phyloP scores from a whole-genome alignment of 2,797 vertebrate genomes.

The Xenentodon cancila region DNA sequence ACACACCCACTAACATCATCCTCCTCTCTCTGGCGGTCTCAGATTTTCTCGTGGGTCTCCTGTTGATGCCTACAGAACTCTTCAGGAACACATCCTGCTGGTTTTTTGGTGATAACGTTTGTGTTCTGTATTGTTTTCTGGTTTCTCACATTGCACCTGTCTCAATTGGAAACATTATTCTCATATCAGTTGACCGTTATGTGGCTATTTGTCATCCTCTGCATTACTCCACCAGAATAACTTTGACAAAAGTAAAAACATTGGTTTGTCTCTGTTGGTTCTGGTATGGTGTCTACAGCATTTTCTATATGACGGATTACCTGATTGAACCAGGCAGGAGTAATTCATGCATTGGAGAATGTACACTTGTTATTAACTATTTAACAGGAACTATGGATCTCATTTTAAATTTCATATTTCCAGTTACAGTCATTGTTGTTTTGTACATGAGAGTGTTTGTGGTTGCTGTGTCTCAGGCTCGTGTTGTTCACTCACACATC shows the following conservation, averaged over 20 bases:
- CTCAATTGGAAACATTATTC: background rate
- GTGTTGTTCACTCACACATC: background rate
- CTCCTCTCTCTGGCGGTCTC: background rate
- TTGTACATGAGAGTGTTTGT: background rate
- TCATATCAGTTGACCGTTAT: background rate
- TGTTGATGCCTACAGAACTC: background rate
- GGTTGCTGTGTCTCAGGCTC: background rate
- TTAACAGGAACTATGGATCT: background rate
- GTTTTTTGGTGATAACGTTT: background rate
- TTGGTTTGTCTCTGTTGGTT: background rate
- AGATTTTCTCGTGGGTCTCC: background rate
- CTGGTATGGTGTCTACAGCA: background rate
- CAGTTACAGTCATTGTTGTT: background rate
- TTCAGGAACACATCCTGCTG: background rate
- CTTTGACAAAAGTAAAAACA: background rate
- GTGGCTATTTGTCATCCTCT: background rate
- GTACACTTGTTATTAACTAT: background rate
- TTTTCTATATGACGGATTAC: background rate
- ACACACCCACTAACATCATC: background rate
- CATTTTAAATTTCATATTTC: background rate
- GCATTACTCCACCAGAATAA: background rate
- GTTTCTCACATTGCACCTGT: no score
- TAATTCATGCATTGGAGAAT: conserved; percentile 1
- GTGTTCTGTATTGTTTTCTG: background rate
- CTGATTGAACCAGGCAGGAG: background rate